A percentile compares a stretch with the other conserved stretches of the same genome.
phyloP scores from a whole-genome alignment of 2,797 vertebrate genomes.

The Acanthornis magna region DNA sequence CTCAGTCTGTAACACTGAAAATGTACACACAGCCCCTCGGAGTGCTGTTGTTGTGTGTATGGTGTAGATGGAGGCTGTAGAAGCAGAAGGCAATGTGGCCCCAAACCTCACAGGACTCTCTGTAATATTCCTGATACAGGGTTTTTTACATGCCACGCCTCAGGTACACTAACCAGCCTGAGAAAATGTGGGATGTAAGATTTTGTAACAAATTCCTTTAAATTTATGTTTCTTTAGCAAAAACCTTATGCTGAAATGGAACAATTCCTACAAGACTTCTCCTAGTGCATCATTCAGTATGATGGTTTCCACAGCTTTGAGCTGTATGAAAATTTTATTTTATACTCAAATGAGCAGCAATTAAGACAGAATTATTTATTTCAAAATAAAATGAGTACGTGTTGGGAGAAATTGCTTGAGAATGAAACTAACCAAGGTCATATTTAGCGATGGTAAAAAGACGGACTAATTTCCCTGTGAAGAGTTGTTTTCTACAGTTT shows the following conservation, averaged over 20 bases:
- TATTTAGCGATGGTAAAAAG: background rate
- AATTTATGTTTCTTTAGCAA: background rate
- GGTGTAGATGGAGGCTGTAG: background rate
- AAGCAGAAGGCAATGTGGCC: background rate
- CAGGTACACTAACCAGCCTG: background rate
- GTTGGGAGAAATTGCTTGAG: background rate
- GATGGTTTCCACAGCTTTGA: constrained; percentile 19
- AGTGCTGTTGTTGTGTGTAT: background rate
- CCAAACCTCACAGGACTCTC: background rate
- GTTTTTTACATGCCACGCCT: background rate
- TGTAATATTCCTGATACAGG: rapidly evolving
- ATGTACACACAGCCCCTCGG: background rate
- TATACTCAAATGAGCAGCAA: constrained; percentile 15
- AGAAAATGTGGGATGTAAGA: background rate
- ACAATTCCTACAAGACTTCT: background rate
- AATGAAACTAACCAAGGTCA: constrained; percentile 24
- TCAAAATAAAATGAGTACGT: constrained; percentile 7
- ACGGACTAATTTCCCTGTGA: background rate
- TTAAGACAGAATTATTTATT: constrained; percentile 56
- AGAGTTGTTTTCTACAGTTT: background rate
- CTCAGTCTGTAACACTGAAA: background rate
- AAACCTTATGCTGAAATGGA: background rate
- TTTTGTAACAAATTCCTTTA: background rate
- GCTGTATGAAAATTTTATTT: constrained; percentile 50
- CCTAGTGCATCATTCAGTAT: background rate